Conservation (phyloP, 1,140 invertebrate species). For the Drosophila nasuta region DNA sequence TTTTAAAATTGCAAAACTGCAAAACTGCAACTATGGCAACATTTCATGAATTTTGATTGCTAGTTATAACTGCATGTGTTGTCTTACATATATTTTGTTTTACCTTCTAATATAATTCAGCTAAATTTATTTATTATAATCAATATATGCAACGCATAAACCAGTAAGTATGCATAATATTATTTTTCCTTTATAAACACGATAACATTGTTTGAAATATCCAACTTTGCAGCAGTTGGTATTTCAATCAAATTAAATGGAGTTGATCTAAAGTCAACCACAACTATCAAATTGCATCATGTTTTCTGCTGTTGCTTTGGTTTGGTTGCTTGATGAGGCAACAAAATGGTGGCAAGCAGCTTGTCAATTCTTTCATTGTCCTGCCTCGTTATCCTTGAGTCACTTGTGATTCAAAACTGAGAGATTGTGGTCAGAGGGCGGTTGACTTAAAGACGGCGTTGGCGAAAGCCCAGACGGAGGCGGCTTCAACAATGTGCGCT, state of each 20-base stretch:
- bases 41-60: too few relatives aligned
- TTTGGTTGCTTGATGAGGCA: not conserved
- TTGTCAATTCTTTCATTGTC: conserved; percentile 12
- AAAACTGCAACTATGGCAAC: too few relatives aligned
- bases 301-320: not conserved
- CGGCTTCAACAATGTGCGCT: conserved; percentile 23
- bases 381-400: conserved; percentile 1
- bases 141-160: too few relatives aligned
- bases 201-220: too few relatives aligned
- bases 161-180: too few relatives aligned
- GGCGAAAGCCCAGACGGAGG: not conserved
- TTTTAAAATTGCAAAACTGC: too few relatives aligned
- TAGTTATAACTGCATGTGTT: too few relatives aligned
- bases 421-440: conserved; percentile 46
- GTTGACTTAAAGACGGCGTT: not conserved
- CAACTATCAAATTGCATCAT: not conserved
- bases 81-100: too few relatives aligned
- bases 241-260: not conserved
- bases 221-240: too few relatives aligned
- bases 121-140: too few relatives aligned
- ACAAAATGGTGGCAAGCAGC: conserved; percentile 14
- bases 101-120: too few relatives aligned
- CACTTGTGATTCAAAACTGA: conserved; percentile 4
- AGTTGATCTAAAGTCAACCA: not conserved
- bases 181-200: too few relatives aligned